These are phyloP conservation scores for Mus pahari DNA, from an alignment of 2,113 vertebrate genomes.

Conservation along the genomic window DNA sequence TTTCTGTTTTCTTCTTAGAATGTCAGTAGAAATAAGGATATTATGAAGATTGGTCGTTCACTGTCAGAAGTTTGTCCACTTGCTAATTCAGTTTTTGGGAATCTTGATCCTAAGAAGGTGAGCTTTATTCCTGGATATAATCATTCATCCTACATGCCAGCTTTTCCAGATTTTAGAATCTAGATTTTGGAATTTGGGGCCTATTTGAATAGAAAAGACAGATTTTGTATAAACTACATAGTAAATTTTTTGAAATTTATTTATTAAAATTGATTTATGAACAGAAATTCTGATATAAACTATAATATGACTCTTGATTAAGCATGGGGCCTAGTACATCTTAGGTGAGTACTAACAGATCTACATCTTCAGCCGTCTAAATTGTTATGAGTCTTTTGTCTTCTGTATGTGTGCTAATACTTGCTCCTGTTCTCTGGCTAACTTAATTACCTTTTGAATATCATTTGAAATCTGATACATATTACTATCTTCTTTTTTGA, in stretches of 20 bases:
- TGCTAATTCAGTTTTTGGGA: slow-evolving; percentile 84
- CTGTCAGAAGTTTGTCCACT: slow-evolving; percentile 85
- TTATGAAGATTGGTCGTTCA: slow-evolving; percentile 77
- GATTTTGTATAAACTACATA: not conserved
- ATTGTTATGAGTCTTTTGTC: not conserved
- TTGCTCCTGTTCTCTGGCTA: not conserved
- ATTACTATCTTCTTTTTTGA: not conserved
- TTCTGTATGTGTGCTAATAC: not conserved
- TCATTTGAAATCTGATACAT: not conserved
- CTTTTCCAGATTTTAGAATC: slow-evolving; percentile 2
- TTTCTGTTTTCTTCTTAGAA: slow-evolving; percentile 66
- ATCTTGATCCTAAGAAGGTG: slow-evolving; percentile 85
- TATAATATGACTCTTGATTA: not conserved
- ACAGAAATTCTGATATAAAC: slow-evolving; percentile 9
- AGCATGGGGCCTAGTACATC: not conserved
- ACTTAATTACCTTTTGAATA: not conserved
- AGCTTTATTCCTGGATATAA: slow-evolving; percentile 44
- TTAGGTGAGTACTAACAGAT: not conserved
- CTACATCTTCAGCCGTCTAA: not conserved
- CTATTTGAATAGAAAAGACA: slow-evolving; percentile 54
- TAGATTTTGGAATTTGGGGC: slow-evolving; percentile 40
- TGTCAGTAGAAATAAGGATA: slow-evolving; percentile 80
- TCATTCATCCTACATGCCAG: not conserved
- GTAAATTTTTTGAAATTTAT: slow-evolving; percentile 56
- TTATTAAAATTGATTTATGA: slow-evolving; percentile 10